Conservation (phyloP, 2,113 vertebrate genomes). For the Ariopsis seemanni region DNA sequence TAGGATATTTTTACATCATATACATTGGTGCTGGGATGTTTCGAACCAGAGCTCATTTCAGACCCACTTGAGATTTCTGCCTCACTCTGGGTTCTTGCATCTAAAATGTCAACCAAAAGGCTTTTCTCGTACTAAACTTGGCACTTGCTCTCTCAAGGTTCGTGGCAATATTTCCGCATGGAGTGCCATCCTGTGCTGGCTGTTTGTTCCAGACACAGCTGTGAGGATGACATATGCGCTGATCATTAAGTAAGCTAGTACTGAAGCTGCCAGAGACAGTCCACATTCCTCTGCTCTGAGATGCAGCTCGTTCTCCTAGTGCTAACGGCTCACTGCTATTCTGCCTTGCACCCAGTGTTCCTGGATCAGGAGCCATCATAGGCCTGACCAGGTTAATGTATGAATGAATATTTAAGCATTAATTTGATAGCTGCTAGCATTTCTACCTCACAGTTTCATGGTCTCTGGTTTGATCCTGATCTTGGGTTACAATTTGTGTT, state of each 20-base stretch:
- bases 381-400: neutral
- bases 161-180: neutral
- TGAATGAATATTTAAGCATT: slow-evolving; percentile 21
- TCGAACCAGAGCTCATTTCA: slow-evolving; percentile 46
- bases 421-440: neutral
- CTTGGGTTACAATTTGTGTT: slow-evolving; percentile 1
- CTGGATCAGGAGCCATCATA: neutral
- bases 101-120: slow-evolving; percentile 38
- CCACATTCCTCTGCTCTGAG: slow-evolving; percentile 44
- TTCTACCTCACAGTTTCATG: neutral
- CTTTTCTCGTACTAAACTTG: slow-evolving; percentile 20
- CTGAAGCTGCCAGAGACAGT: slow-evolving; percentile 59
- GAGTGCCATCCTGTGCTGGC: slow-evolving; percentile 59
- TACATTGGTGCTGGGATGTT: slow-evolving; percentile 33
- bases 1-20: slow-evolving; percentile 45
- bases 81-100: slow-evolving; percentile 26
- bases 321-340: neutral
- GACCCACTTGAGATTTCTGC: slow-evolving; percentile 38
- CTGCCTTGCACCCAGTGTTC: neutral
- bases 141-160: slow-evolving; percentile 10
- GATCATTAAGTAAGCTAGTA: slow-evolving; percentile 67
- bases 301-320: slow-evolving; percentile 14
- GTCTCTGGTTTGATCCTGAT: neutral
- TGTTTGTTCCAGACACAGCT: slow-evolving; percentile 61
- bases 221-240: slow-evolving; percentile 65